Evolutionary conservation across 2,797 vertebrate genomes (phyloP).

Genomic region (Scarus forsteni): DNA sequence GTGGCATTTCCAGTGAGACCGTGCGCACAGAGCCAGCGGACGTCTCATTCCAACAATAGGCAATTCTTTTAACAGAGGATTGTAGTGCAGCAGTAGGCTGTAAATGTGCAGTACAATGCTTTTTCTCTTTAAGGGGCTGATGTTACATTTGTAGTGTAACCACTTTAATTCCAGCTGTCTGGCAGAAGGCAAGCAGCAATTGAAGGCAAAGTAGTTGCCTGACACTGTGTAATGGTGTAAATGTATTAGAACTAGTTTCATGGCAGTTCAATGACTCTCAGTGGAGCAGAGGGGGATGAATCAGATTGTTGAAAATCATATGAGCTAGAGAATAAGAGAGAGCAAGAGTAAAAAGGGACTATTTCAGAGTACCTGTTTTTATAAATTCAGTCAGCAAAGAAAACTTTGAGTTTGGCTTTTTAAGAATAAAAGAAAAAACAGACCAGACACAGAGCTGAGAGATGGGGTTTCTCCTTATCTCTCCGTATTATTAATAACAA

Average conservation of each 20-base stretch:
- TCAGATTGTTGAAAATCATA: constrained; percentile 45
- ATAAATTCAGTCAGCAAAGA: constrained; percentile 40
- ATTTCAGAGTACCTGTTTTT: constrained; percentile 37
- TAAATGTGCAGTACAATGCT: constrained; percentile 67
- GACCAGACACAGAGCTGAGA: constrained; percentile 26
- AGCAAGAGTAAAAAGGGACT: constrained; percentile 9
- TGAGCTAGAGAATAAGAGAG: constrained; percentile 40
- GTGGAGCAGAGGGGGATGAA: constrained; percentile 43
- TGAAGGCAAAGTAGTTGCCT: constrained; percentile 59
- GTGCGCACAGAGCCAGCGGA: constrained; percentile 49
- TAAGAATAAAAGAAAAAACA: constrained; percentile 38
- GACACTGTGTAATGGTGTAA: constrained; percentile 63
- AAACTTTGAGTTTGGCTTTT: constrained; percentile 42
- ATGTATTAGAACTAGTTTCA: constrained; percentile 53
- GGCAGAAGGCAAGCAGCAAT: constrained; percentile 58
- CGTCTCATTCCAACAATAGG: constrained; percentile 65
- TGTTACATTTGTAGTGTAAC: constrained; percentile 70
- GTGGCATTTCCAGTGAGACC: constrained; percentile 78
- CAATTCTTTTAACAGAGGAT: constrained; percentile 70
- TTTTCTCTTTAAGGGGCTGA: constrained; percentile 67
- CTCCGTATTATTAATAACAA: constrained; percentile 46
- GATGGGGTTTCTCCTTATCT: constrained; percentile 37
- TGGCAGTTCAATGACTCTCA: constrained; percentile 56
- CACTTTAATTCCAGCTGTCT: constrained; percentile 71
- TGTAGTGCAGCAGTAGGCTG: constrained; percentile 53